A percentile compares a stretch with the other conserved stretches of the same genome.
Conservation (phyloP, 2,113 vertebrate genomes). For the Ramphastos sulfuratus region DNA sequence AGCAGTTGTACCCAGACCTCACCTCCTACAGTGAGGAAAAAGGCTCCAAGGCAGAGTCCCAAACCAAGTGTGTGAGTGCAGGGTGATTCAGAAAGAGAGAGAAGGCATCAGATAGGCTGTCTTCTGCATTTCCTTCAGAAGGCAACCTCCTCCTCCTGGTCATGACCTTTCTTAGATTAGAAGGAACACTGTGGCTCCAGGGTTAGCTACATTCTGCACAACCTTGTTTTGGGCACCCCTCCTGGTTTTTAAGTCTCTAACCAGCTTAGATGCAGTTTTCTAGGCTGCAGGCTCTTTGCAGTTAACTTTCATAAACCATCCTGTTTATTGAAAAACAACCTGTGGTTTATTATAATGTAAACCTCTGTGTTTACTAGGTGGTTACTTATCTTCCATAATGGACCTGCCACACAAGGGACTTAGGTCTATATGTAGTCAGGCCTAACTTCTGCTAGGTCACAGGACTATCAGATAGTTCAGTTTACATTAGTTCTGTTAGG, state of each 20-base stretch:
- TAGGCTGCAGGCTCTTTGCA: not conserved
- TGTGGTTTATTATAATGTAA: not conserved
- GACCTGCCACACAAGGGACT: not conserved
- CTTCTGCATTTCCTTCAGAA: not conserved
- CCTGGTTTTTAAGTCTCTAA: not conserved
- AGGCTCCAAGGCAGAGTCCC: not conserved
- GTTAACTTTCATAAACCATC: not conserved
- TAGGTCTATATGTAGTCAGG: not conserved
- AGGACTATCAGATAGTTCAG: not conserved
- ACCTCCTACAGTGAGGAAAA: not conserved
- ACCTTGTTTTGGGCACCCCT: not conserved
- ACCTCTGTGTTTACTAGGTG: not conserved
- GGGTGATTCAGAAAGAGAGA: not conserved
- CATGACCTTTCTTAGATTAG: fast-evolving
- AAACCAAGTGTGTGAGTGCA: not conserved
- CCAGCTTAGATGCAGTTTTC: not conserved
- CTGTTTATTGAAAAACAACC: not conserved
- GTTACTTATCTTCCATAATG: not conserved
- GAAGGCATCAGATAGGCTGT: not conserved
- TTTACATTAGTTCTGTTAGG: not conserved
- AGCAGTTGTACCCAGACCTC: not conserved
- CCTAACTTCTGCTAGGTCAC: not conserved
- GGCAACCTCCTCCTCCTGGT: not conserved
- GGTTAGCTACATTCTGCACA: not conserved
- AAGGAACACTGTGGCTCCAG: not conserved